Conservation (phyloP, 2,888 invertebrate genomes). For the Myathropa florea region DNA sequence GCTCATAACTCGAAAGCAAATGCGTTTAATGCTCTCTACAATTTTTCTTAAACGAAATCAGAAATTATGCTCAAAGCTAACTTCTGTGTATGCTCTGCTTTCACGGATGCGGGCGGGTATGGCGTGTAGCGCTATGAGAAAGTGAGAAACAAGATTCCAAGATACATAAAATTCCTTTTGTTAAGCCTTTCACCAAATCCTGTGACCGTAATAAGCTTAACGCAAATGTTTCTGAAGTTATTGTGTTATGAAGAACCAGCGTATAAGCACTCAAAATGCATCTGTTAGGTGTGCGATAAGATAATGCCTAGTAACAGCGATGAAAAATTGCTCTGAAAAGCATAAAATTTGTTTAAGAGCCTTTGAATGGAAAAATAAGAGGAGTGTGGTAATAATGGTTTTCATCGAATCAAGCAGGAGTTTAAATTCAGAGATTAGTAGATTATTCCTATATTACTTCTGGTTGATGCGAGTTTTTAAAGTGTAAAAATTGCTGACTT, state of each 20-base stretch:
- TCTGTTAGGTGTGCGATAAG: slow-evolving; percentile 1
- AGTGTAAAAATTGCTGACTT: too few species aligned
- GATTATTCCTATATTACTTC: too few species aligned
- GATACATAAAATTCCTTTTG: not conserved
- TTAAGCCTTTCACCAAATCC: not conserved
- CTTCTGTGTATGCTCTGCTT: not conserved
- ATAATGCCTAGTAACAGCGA: not conserved
- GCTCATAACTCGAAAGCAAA: not conserved
- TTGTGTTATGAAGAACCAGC: not conserved
- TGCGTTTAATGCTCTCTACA: not conserved
- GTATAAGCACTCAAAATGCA: not conserved
- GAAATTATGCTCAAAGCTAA: not conserved
- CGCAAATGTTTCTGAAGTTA: not conserved
- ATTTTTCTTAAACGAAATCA: not conserved
- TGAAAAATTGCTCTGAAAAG: not conserved
- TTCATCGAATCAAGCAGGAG: not conserved
- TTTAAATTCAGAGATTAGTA: not conserved
- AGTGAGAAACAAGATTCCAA: not conserved
- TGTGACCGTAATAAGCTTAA: slow-evolving; percentile 6
- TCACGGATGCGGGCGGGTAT: not conserved
- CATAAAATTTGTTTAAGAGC: not conserved
- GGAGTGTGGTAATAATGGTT: not conserved
- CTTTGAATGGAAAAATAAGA: not conserved
- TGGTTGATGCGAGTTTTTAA: too few species aligned
- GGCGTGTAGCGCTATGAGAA: not conserved